phyloP scores from a whole-genome alignment of 2,113 vertebrate genomes.

The Mustela lutreola region DNA sequence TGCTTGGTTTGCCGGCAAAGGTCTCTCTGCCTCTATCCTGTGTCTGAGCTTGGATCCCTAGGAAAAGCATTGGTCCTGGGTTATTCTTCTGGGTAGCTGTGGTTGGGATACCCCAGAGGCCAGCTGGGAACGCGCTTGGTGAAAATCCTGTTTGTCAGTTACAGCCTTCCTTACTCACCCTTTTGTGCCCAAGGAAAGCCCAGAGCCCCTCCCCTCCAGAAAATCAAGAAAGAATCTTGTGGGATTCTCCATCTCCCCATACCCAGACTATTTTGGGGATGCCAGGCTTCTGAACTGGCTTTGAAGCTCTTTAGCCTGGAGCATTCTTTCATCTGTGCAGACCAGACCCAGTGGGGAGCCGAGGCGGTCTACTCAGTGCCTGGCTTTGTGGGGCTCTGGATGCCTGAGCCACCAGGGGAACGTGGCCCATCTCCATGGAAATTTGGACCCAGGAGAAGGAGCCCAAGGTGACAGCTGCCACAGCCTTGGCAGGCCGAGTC shows the following conservation, averaged over 20 bases:
- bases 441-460: slow-evolving; percentile 27
- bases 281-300: not conserved
- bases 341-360: not conserved
- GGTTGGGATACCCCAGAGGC: not conserved
- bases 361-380: not conserved
- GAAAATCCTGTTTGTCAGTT: not conserved
- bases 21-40: not conserved
- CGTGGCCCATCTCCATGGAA: slow-evolving; percentile 46
- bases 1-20: not conserved
- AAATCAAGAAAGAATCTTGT: not conserved
- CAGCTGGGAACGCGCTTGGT: not conserved
- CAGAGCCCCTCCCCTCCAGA: not conserved
- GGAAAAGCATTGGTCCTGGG: not conserved
- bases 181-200: not conserved
- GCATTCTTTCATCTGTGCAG: not conserved
- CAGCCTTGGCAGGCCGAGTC: not conserved
- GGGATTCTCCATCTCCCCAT: not conserved
- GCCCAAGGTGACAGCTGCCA: not conserved
- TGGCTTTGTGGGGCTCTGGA: not conserved
- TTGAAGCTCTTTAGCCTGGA: slow-evolving; percentile 47
- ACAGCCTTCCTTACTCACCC: not conserved
- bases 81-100: not conserved
- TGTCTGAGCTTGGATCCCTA: not conserved
- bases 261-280: not conserved
- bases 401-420: not conserved